phyloP scores from a whole-genome alignment of 2,797 vertebrate genomes.

The Pagetopsis macropterus region DNA sequence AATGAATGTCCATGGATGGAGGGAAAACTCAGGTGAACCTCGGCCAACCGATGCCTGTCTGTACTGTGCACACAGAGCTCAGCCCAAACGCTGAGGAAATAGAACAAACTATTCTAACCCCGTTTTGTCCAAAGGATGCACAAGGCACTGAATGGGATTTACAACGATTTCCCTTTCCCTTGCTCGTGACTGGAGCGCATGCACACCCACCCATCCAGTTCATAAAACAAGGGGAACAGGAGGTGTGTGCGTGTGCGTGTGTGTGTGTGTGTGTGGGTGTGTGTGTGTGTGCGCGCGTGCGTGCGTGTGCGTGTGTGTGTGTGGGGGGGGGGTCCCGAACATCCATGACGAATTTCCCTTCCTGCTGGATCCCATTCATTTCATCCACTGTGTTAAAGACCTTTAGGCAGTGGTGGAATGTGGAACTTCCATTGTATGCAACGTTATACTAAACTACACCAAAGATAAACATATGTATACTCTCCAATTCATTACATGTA shows the following conservation, averaged over 20 bases:
- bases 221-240: conserved; percentile 69
- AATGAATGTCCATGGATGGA: conserved; percentile 55
- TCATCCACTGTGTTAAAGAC: conserved; percentile 27
- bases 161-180: conserved; percentile 87
- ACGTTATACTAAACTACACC: not conserved
- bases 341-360: conserved; percentile 68
- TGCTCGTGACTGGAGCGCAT: conserved; percentile 77
- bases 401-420: not conserved
- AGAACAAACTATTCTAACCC: conserved; percentile 31
- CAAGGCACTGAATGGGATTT: conserved; percentile 83
- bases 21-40: conserved; percentile 71
- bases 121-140: conserved; percentile 77
- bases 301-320: not conserved
- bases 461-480: not conserved
- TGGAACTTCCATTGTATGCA: not conserved
- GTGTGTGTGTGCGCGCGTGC: conserved; percentile 20
- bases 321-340: conserved; percentile 28
- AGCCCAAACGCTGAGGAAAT: conserved; percentile 53
- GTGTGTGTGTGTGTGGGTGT: too few relatives aligned
- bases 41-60: conserved; percentile 50
- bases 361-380: conserved; percentile 45
- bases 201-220: conserved; percentile 67
- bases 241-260: conserved; percentile 27
- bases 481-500: not conserved
- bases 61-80: conserved; percentile 48